Base-by-base conservation (phyloP, 2,797 vertebrate genomes). In the Phalloptychus januarius region DNA sequence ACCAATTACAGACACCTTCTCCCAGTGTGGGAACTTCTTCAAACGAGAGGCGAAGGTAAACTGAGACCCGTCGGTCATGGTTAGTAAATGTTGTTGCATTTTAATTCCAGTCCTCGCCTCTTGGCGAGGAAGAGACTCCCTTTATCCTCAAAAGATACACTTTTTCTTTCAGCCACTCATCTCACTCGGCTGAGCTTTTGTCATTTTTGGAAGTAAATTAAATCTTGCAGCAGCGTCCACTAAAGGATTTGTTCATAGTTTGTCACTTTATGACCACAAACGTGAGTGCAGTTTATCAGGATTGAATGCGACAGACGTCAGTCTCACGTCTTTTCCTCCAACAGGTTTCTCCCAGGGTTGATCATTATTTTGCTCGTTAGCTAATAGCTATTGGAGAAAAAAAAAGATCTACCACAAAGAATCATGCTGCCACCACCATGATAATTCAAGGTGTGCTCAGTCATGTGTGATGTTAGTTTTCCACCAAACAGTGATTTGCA, bases 21-120 rank as follows among this genome's bases (percentile, higher is more conserved):
- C 70, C 20, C 45, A 48, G 33, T 56, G 70, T 42, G 20, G 75
- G 56, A 23, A 33, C 61, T 36, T 54, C 25, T 83, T 82, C 76
- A 88, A 90, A 73, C 23, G 31, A 44, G 71, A 77, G 46, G 33
- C 86, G 85, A 79, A 83, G 81, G 72, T 77, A 79, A 86, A 90
- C 74, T 75, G 87, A 90, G 71, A 79, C 78, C 80, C 85, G 87
- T 84, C 89, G 77, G 36, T 87, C 82, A 80, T 13, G 44, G 16
- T 73, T 74, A 40, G 56, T 20, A 45, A n/a, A 63, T 16, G 71
- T 56, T 15, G 48, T 84, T 77, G 38, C 44, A 71, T 79, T 73
- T 33, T 86, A 71, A 86, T 79, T 78, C 52, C 50, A 58, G 23
- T 82, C 52, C n/a, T 86, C 76, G 82, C 79, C 85, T 77, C 79